phyloP scores from a whole-genome alignment of 2,113 vertebrate species.

The Thermophis baileyi region DNA sequence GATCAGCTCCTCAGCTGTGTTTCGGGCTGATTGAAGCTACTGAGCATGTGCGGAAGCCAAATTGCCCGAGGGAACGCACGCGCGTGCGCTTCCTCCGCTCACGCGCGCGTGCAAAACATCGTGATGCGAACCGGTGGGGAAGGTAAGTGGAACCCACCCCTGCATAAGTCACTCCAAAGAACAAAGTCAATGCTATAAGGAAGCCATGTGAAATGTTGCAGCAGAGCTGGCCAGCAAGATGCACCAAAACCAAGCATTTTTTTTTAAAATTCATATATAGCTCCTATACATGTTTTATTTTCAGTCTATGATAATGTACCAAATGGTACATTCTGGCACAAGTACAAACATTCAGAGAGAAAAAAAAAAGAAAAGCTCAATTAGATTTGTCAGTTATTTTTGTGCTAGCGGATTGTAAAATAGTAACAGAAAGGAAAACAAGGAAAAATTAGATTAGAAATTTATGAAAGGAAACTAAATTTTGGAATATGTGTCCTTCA shows the following conservation, averaged over 20 bases:
- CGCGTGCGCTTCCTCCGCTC: too few species aligned
- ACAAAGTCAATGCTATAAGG: not conserved
- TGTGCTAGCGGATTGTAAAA: not conserved
- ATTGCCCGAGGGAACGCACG: too few species aligned
- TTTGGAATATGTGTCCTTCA: not conserved
- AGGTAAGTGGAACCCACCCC: too few species aligned
- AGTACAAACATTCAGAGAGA: not conserved
- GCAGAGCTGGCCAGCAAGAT: not conserved
- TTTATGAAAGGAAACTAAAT: not conserved
- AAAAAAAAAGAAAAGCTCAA: not conserved
- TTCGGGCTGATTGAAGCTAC: too few species aligned
- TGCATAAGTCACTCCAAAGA: not conserved
- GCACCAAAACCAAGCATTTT: not conserved
- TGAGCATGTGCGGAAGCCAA: too few species aligned
- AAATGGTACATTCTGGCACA: not conserved
- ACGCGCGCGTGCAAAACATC: too few species aligned
- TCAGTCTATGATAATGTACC: not conserved
- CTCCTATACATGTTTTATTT: not conserved
- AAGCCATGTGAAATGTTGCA: not conserved
- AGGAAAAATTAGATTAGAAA: not conserved
- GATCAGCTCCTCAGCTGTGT: too few species aligned
- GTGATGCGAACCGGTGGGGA: too few species aligned
- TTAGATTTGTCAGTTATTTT: not conserved
- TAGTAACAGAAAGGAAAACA: not conserved
- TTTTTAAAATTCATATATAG: not conserved